Conservation (phyloP, 2,797 vertebrate genomes). For the Pogoniulus pusillus region DNA sequence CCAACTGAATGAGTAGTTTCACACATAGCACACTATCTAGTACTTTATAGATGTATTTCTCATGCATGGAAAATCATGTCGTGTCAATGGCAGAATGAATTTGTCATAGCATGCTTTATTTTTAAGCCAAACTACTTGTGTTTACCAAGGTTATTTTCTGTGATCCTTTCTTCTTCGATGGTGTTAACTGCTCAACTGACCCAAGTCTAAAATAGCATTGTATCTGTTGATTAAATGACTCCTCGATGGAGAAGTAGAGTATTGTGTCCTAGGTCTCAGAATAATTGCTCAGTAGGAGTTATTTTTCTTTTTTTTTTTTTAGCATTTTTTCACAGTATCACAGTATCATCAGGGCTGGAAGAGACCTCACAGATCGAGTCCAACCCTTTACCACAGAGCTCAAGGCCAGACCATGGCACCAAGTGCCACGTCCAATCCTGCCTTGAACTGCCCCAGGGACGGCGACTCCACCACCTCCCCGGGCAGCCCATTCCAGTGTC, state of each 20-base stretch:
- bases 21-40: not conserved
- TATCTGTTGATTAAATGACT: not conserved
- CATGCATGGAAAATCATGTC: slow-evolving; percentile 28
- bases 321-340: not conserved
- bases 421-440: no score
- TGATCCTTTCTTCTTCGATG: slow-evolving; percentile 3
- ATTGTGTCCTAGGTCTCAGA: not conserved
- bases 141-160: slow-evolving; percentile 21
- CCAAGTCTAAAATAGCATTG: not conserved
- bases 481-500: no score
- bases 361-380: no score
- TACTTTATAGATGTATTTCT: not conserved
- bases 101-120: not conserved
- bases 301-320: not conserved
- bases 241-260: not conserved
- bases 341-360: no score
- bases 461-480: no score
- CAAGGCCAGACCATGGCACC: no score
- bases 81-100: not conserved
- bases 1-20: not conserved
- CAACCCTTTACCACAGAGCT: no score
- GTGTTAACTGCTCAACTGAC: not conserved
- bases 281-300: not conserved
- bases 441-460: no score
- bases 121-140: slow-evolving; percentile 25